phyloP scores from a whole-genome alignment of 1,140 invertebrate genomes.

The Bicyclus anynana region DNA sequence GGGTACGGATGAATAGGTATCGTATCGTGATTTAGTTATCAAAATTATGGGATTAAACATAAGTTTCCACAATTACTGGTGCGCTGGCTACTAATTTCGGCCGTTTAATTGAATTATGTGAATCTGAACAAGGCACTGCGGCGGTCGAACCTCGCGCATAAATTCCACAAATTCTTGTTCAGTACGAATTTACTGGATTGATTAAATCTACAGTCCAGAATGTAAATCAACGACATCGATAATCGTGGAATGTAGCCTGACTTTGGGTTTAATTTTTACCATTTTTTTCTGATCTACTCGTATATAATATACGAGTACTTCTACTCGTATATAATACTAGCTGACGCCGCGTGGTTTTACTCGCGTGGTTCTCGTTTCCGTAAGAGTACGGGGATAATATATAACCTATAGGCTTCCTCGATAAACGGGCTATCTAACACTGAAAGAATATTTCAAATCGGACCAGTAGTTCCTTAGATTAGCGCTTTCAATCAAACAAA shows the following conservation, averaged over 20 bases:
- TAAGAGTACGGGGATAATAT: no score
- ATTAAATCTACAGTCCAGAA: not conserved
- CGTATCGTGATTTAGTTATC: not conserved
- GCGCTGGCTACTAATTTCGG: constrained; percentile 19
- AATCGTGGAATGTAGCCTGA: not conserved
- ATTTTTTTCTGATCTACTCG: no score
- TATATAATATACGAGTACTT: no score
- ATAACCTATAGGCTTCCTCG: no score
- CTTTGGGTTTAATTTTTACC: not conserved
- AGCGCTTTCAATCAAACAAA: no score
- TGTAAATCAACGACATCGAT: not conserved
- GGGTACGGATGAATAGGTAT: not conserved
- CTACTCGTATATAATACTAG: no score
- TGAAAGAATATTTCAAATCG: no score
- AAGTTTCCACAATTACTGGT: constrained; percentile 8
- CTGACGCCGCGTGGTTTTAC: no score
- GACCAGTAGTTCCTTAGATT: no score
- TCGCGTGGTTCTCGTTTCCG: no score
- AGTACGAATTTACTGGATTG: constrained; percentile 23
- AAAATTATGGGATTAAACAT: constrained; percentile 1
- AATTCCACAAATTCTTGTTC: constrained; percentile 25
- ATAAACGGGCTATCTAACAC: no score
- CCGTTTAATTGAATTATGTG: constrained; percentile 25
- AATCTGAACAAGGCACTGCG: constrained; percentile 16
- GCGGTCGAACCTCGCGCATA: constrained; percentile 16